Evolutionary conservation across 2,113 vertebrate genomes (phyloP), one percentile per base, ranked within the genome.

Genomic region (Notarius quadriscutis): DNA sequence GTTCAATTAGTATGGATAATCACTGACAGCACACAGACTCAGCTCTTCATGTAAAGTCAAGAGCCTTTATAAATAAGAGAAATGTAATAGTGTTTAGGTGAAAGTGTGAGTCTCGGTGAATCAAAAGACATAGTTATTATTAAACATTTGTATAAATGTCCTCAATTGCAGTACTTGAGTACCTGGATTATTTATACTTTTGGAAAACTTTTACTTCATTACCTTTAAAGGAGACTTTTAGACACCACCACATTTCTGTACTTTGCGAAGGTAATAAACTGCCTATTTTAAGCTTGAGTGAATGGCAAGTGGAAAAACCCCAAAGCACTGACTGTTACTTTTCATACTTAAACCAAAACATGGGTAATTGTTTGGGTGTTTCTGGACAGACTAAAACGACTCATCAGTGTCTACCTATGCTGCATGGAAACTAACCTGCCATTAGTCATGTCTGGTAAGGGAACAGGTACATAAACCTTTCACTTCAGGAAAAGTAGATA

Each of bases 251-350:
- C 58, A 65, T 83, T 65, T 81, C 17, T 7, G 57, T n/a, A 25
- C 41, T n/a, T 67, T 51, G 50, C 83, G 15, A 51, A 75, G 53
- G 30, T 74, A 84, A 84, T 84, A 74, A 84, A 74, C 50, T 41
- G 65, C 53, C 51, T 60, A 84, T 58, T 84, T 55, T 58, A 74
- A 84, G 83, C 27, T 22, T 75, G 55, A 74, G 53, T 53, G 69
- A n/a, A 58, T 1, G 27, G 53, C 69, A 74, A 69, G 86, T 78
- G 81, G 81, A 87, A 82, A 83, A 87, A 87, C 81, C 86, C 82
- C 82, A 87, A 87, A 87, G 74, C 57, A 34, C 72, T 27, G 48
- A 74, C 79, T 81, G 67, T 34, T 65, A 60, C 72, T 82, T 77
- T 83, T 83, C 41, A n/a, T 72, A 53, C 57, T 75, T 87, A 83